A percentile compares a stretch with the other conserved stretches of the same genome.
These are phyloP conservation scores for Scaeva pyrastri DNA, from an alignment of 2,888 invertebrate genomes.

Conservation along the genomic window DNA sequence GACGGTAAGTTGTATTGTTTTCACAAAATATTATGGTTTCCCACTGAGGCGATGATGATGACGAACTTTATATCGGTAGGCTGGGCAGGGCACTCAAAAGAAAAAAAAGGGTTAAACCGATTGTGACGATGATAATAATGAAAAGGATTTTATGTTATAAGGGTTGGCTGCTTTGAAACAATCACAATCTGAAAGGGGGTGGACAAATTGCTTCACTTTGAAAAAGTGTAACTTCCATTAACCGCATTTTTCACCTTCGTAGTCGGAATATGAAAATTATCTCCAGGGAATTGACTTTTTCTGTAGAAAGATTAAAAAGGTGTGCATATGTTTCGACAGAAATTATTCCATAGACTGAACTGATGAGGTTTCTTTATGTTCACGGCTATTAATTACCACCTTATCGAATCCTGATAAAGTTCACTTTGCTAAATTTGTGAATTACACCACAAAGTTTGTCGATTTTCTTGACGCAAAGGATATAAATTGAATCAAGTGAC, in stretches of 20 bases:
- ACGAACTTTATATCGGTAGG: neutral
- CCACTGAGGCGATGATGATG: slow-evolving; percentile 21
- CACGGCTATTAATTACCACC: slow-evolving; percentile 71
- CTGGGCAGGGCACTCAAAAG: too few relatives aligned
- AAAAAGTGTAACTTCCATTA: slow-evolving; percentile 66
- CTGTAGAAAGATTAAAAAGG: slow-evolving; percentile 67
- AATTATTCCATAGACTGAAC: neutral
- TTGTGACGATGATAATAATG: slow-evolving; percentile 56
- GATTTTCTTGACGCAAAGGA: neutral
- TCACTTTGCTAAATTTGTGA: slow-evolving; percentile 17
- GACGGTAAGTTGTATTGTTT: slow-evolving; percentile 54
- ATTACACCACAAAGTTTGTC: neutral
- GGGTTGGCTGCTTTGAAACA: slow-evolving; percentile 50
- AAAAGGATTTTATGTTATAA: slow-evolving; percentile 30
- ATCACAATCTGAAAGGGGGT: neutral
- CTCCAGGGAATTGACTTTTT: slow-evolving; percentile 67
- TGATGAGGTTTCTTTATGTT: slow-evolving; percentile 17
- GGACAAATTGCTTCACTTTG: slow-evolving; percentile 44
- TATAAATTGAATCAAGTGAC: neutral
- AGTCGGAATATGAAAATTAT: neutral
- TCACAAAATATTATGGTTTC: slow-evolving; percentile 69
- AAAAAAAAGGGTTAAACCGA: slow-evolving; percentile 68
- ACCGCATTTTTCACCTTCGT: slow-evolving; percentile 70
- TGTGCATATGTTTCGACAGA: slow-evolving; percentile 22
- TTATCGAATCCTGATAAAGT: slow-evolving; percentile 51